phyloP scores from a whole-genome alignment of 2,113 vertebrate species.

The Glaucidium brasilianum region DNA sequence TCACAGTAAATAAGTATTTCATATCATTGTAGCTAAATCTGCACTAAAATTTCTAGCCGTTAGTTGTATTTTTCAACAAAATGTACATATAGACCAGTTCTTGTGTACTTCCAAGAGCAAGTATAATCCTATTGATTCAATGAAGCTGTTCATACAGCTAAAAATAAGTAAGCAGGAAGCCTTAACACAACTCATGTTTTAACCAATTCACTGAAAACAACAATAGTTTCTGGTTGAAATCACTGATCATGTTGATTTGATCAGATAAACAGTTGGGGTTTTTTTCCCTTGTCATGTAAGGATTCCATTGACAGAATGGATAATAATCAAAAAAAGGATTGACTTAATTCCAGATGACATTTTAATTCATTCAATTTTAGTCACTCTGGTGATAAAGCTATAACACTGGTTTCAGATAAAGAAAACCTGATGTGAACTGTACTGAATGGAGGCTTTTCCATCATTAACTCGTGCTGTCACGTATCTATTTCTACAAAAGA shows the following conservation, averaged over 20 bases:
- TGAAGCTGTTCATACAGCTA: neutral
- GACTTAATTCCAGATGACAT: conserved; percentile 54
- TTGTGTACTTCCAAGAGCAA: neutral
- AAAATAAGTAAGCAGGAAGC: neutral
- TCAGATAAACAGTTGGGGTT: conserved; percentile 1
- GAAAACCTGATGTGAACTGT: conserved; percentile 52
- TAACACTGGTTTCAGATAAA: conserved; percentile 31
- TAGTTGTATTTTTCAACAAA: neutral
- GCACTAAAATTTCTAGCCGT: neutral
- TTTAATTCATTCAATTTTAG: conserved; percentile 52
- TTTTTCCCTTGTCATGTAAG: neutral
- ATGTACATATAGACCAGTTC: neutral
- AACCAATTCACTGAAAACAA: conserved; percentile 29
- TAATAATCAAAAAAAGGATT: conserved; percentile 58
- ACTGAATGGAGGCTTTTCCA: conserved; percentile 11
- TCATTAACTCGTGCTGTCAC: neutral
- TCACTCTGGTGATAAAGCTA: conserved; percentile 43
- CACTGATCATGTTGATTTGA: conserved; percentile 30
- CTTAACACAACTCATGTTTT: neutral
- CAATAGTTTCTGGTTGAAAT: conserved; percentile 34
- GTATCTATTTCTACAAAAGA: neutral
- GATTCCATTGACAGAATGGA: conserved; percentile 29
- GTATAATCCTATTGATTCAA: neutral
- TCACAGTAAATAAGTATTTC: neutral
- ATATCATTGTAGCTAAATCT: neutral